Evolutionary conservation across 2,888 invertebrate genomes (phyloP).

Genomic region (Cryptocephalus moraei): DNA sequence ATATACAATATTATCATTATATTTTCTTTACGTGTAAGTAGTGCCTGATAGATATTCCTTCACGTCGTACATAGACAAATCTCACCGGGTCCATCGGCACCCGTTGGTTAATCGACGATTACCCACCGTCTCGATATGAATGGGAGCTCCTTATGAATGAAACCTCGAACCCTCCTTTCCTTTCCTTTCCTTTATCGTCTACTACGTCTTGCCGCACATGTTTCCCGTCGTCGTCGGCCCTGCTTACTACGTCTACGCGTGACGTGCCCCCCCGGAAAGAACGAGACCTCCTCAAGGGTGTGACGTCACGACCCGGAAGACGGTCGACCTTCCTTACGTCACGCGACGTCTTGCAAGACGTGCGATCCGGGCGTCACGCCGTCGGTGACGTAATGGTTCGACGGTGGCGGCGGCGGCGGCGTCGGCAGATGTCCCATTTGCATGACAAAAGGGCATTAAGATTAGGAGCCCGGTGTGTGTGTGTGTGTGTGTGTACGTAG

Average conservation of each 20-base stretch:
- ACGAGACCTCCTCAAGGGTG: conserved; percentile 10
- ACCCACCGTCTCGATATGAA: too few species aligned
- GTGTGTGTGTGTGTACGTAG: conserved; percentile 18
- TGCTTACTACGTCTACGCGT: not conserved
- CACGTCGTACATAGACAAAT: too few species aligned
- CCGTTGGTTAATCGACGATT: too few species aligned
- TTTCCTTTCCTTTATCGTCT: too few species aligned
- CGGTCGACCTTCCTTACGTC: conserved; percentile 34
- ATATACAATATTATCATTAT: too few species aligned
- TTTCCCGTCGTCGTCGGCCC: too few species aligned
- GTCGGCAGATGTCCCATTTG: conserved; percentile 35
- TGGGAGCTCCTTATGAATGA: too few species aligned
- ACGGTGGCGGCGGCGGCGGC: not conserved
- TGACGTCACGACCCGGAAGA: conserved; percentile 35
- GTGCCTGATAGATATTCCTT: too few species aligned
- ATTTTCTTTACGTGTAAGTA: too few species aligned
- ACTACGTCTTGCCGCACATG: too few species aligned
- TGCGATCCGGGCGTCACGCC: conserved; percentile 23
- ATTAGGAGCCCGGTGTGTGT: conserved; percentile 35
- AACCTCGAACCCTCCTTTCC: too few species aligned
- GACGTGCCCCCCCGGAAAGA: conserved; percentile 8
- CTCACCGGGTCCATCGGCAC: too few species aligned
- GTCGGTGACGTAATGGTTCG: conserved; percentile 16
- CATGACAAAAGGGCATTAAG: conserved; percentile 38
- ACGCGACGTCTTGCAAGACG: conserved; percentile 26